A percentile compares a stretch with the other conserved stretches of the same genome.
Evolutionary conservation across 2,888 invertebrate genomes (phyloP).

Genomic region (Tridacna gigas): DNA sequence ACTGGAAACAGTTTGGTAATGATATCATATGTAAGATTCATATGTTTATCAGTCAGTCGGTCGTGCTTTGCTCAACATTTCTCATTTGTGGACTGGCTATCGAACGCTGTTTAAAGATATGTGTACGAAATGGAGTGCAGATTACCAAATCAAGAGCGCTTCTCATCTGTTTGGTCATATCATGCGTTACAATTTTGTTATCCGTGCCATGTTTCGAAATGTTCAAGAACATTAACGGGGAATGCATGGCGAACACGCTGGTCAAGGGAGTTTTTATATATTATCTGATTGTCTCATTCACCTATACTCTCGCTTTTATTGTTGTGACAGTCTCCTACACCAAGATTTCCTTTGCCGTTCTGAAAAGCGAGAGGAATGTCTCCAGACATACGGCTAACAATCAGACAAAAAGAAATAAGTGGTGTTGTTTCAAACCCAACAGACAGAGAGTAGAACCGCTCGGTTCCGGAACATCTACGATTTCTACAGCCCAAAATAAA

Average conservation of each 20-base stretch:
- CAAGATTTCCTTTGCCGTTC: conserved; percentile 28
- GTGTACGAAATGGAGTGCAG: background rate
- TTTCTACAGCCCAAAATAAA: background rate
- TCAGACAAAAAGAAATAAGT: background rate
- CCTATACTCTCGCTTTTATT: conserved; percentile 22
- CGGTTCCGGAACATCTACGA: background rate
- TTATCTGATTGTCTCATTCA: conserved; percentile 35
- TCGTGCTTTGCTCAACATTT: conserved; percentile 50
- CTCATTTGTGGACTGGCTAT: conserved; percentile 55
- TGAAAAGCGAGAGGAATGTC: conserved; percentile 27
- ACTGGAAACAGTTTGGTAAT: conserved; percentile 47
- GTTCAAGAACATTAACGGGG: conserved; percentile 31
- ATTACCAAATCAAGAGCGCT: conserved; percentile 28
- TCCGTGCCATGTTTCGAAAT: conserved; percentile 48
- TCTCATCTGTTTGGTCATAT: conserved; percentile 37
- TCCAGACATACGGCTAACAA: background rate
- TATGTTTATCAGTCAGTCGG: conserved; percentile 53
- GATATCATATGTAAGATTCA: conserved; percentile 50
- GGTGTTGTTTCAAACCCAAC: background rate
- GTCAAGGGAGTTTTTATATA: conserved; percentile 24
- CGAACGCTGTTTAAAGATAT: conserved; percentile 52
- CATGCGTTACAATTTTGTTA: conserved; percentile 24
- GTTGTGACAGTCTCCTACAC: conserved; percentile 38
- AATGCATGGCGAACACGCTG: conserved; percentile 21
- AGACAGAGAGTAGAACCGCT: background rate